These are phyloP conservation scores for Chiroxiphia lanceolata DNA, from an alignment of 2,797 vertebrate species.

Conservation along the genomic window DNA sequence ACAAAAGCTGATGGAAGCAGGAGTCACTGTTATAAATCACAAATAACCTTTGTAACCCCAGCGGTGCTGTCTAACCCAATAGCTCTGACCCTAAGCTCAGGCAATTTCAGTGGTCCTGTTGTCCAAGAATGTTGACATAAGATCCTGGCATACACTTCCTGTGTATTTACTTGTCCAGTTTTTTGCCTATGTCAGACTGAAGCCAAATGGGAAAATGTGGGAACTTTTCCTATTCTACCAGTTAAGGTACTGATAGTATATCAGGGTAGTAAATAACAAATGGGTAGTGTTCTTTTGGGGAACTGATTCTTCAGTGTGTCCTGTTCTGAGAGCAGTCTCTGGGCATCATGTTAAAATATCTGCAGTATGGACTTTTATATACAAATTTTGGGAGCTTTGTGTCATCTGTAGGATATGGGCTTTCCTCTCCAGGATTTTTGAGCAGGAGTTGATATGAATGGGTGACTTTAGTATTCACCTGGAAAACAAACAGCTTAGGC, in stretches of 20 bases:
- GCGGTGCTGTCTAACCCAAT: background rate
- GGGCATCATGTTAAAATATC: background rate
- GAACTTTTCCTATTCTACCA: background rate
- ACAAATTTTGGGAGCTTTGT: background rate
- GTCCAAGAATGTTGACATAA: background rate
- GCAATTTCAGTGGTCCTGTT: background rate
- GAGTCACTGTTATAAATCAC: background rate
- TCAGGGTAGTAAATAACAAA: background rate
- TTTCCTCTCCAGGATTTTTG: background rate
- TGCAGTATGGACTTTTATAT: background rate
- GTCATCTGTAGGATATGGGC: background rate
- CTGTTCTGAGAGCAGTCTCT: background rate
- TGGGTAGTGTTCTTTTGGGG: background rate
- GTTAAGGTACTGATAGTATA: background rate
- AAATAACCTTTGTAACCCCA: background rate
- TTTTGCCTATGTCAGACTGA: background rate
- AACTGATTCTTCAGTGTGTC: background rate
- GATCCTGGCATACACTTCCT: background rate
- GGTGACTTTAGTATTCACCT: background rate
- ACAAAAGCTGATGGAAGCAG: background rate
- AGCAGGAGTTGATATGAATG: background rate
- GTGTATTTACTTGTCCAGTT: background rate
- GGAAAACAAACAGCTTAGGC: background rate
- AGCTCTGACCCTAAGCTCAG: background rate
- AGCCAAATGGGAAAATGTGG: background rate